Percentiles rank a stretch among this genome's conserved stretches.
phyloP scores from a whole-genome alignment of 2,797 vertebrate species.

The Ctenopoma kingsleyae region DNA sequence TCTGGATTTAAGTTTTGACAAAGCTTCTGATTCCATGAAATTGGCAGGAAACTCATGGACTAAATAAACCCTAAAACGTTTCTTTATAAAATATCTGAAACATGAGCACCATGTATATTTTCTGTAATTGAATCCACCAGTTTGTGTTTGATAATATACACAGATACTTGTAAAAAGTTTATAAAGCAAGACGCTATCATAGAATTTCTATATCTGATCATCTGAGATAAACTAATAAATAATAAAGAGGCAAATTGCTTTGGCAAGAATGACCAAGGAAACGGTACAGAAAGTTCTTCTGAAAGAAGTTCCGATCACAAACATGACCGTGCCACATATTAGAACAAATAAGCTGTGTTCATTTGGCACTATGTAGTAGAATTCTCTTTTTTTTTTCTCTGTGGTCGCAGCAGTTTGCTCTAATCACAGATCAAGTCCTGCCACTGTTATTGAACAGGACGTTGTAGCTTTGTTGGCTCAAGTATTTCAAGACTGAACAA shows the following conservation, averaged over 20 bases:
- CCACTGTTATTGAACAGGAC: conserved; percentile 16
- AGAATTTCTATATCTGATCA: neutral
- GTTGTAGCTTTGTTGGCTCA: neutral
- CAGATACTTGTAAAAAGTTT: neutral
- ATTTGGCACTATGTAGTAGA: neutral
- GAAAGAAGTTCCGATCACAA: neutral
- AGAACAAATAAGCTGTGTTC: conserved; percentile 8
- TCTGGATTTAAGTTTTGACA: neutral
- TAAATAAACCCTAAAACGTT: neutral
- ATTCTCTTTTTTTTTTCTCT: neutral
- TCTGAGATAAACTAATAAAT: conserved; percentile 15
- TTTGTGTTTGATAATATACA: neutral
- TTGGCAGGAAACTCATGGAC: neutral
- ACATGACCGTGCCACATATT: neutral
- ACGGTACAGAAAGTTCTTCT: neutral
- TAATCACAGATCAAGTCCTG: neutral
- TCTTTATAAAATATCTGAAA: neutral
- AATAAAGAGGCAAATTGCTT: conserved; percentile 21
- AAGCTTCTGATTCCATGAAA: neutral
- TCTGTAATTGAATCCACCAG: neutral
- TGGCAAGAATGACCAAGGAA: neutral
- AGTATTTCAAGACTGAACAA: neutral
- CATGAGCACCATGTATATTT: neutral
- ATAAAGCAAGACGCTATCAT: neutral
- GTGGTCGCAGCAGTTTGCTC: neutral